A percentile compares a stretch with the other conserved stretches of the same genome.
Evolutionary conservation across 2,888 invertebrate genomes (phyloP).

Genomic region (Hydropsyche betteni): DNA sequence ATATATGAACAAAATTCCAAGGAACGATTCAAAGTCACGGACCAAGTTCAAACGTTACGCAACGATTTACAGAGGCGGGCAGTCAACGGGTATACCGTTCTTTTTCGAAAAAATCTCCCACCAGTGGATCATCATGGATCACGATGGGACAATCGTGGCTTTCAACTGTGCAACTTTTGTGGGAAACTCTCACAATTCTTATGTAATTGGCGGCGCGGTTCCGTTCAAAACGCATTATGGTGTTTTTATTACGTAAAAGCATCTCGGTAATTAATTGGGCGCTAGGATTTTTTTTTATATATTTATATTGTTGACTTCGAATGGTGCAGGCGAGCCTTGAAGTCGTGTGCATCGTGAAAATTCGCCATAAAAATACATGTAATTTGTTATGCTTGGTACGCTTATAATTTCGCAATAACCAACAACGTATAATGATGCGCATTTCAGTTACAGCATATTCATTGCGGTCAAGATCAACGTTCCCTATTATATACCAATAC

Average conservation of each 20-base stretch:
- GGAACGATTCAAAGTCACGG: neutral
- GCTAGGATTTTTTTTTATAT: neutral
- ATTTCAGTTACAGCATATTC: slow-evolving; percentile 31
- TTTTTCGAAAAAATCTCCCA: neutral
- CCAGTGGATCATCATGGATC: no score
- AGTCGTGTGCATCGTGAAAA: slow-evolving; percentile 3
- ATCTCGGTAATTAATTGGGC: neutral
- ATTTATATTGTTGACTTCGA: neutral
- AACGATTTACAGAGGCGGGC: neutral
- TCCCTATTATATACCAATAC: neutral
- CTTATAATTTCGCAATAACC: slow-evolving; percentile 27
- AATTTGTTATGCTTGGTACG: slow-evolving; percentile 29
- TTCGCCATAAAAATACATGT: slow-evolving; percentile 6
- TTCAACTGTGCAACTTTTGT: neutral
- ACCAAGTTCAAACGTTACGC: neutral
- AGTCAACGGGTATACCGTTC: neutral
- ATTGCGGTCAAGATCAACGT: slow-evolving; percentile 27
- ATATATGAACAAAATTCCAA: no score
- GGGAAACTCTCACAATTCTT: slow-evolving; percentile 24
- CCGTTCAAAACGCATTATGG: neutral
- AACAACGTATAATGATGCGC: slow-evolving; percentile 18
- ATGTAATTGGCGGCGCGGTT: slow-evolving; percentile 14
- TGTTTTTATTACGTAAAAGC: neutral
- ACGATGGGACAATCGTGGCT: no score
- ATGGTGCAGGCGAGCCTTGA: slow-evolving; percentile 12